These are phyloP conservation scores for Zelleria hepariella DNA, from an alignment of 2,888 invertebrate genomes.

Conservation along the genomic window DNA sequence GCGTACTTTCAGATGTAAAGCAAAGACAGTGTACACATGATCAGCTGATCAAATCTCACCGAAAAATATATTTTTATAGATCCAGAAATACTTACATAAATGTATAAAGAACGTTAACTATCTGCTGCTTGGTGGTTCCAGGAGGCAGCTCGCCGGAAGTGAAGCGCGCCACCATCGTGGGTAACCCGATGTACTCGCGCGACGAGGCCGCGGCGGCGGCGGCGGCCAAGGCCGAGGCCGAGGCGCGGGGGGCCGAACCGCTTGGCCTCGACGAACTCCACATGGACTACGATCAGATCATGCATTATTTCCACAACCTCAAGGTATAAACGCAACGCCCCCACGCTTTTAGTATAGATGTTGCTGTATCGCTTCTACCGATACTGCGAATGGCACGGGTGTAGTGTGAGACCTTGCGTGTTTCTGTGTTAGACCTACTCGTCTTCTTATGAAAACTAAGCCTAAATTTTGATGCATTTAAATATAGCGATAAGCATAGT, in stretches of 20 bases:
- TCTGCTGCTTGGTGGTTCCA: constrained; percentile 16
- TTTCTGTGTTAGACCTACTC: constrained; percentile 43
- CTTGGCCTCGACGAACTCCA: constrained; percentile 86
- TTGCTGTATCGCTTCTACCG: constrained; percentile 59
- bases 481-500: constrained; percentile 46
- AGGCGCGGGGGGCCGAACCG: constrained; percentile 69
- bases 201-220: constrained; percentile 47
- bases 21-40: no score
- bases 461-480: constrained; percentile 68
- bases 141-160: constrained; percentile 74
- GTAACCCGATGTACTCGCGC: constrained; percentile 88
- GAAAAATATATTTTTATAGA: no score
- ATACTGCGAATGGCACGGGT: constrained; percentile 1
- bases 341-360: constrained; percentile 63
- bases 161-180: constrained; percentile 88
- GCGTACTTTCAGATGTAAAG: no score
- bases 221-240: constrained; percentile 40
- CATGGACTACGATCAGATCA: constrained; percentile 98
- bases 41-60: no score
- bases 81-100: neutral
- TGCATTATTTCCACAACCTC: constrained; percentile 98
- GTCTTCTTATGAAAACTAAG: constrained; percentile 60
- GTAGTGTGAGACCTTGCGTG: constrained; percentile 22
- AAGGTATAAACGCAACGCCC: constrained; percentile 76
- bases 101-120: neutral